phyloP scores from a whole-genome alignment of 2,888 invertebrate species.

The Acrobasis suavella region DNA sequence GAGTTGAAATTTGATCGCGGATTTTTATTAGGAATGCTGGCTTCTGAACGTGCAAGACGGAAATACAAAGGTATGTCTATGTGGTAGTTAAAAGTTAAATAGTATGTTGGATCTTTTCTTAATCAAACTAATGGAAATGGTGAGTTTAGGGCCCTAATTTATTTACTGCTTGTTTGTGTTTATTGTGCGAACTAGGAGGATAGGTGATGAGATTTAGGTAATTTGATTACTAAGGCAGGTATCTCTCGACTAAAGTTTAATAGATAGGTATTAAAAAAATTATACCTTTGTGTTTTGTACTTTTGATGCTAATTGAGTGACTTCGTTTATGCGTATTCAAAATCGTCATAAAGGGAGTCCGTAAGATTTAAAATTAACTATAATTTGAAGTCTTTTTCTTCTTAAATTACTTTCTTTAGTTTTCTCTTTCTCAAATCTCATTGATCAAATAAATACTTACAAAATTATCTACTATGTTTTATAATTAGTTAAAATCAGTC shows the following conservation, averaged over 20 bases:
- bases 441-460: too few relatives aligned
- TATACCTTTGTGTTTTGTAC: neutral
- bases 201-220: conserved; percentile 16
- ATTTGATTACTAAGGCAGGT: neutral
- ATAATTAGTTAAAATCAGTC: too few relatives aligned
- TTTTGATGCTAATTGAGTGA: too few relatives aligned
- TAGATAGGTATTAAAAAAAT: neutral
- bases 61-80: conserved; percentile 55
- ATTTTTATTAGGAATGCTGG: conserved; percentile 41
- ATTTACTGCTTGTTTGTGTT: conserved; percentile 39
- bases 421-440: too few relatives aligned
- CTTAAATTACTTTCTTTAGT: too few relatives aligned
- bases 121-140: conserved; percentile 74
- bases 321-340: too few relatives aligned
- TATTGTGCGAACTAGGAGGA: conserved; percentile 22
- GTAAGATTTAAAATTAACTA: too few relatives aligned
- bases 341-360: too few relatives aligned
- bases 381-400: too few relatives aligned
- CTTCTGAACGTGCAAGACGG: conserved; percentile 46
- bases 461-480: too few relatives aligned
- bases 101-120: conserved; percentile 67
- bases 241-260: neutral
- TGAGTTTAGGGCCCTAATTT: conserved; percentile 54
- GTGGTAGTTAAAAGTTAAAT: conserved; percentile 75
- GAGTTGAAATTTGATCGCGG: conserved; percentile 34